A percentile compares a stretch with the other conserved stretches of the same genome.
phyloP scores from a whole-genome alignment of 2,113 vertebrate genomes.

The Anarhynchus alexandrinus region DNA sequence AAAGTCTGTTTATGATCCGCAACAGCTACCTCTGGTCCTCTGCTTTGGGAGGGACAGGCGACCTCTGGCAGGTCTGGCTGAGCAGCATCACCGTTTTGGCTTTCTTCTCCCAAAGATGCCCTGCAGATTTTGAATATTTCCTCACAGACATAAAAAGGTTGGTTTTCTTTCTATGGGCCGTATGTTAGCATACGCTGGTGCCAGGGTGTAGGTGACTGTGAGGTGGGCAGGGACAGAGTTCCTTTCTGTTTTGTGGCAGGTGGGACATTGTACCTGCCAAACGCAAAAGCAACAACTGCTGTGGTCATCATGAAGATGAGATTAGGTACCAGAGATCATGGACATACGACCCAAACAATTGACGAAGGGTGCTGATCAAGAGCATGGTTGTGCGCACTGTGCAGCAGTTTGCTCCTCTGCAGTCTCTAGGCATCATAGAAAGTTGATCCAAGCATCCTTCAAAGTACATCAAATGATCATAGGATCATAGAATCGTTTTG shows the following conservation, averaged over 20 bases:
- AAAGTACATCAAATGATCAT: too few species aligned
- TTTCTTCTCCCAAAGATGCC: neutral
- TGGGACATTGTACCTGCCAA: neutral
- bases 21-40: neutral
- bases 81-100: fast-evolving
- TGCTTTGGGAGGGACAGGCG: neutral
- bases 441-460: neutral
- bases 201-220: neutral
- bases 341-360: neutral
- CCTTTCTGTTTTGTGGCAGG: neutral
- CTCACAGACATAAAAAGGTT: neutral
- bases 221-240: neutral
- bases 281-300: neutral
- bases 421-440: neutral
- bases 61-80: neutral
- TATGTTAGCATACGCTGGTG: neutral
- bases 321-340: neutral
- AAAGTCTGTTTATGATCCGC: neutral
- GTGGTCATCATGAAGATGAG: neutral
- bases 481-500: too few species aligned
- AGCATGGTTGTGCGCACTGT: fast-evolving
- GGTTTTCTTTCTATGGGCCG: neutral
- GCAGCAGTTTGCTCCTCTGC: neutral
- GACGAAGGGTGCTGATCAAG: neutral
- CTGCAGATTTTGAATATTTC: neutral